Percentiles rank a stretch among this genome's conserved stretches.
phyloP scores from a whole-genome alignment of 2,888 invertebrate genomes.

The Panzeria rudis region DNA sequence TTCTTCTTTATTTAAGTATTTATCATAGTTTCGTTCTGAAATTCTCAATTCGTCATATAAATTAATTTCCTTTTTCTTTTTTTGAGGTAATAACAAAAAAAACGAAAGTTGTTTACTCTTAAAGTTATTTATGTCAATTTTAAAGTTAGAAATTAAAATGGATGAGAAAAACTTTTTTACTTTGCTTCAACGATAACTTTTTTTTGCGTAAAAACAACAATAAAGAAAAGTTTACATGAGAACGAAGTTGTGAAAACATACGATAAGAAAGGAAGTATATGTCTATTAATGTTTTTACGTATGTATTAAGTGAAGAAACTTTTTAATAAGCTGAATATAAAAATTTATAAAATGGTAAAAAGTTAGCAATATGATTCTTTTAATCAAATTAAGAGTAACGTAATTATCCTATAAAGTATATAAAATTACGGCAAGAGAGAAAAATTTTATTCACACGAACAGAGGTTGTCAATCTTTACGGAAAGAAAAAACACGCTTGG shows the following conservation, averaged over 20 bases:
- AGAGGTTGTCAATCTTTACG: too few species aligned
- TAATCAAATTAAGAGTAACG: too few species aligned
- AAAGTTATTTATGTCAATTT: conserved; percentile 33
- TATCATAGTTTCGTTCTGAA: neutral
- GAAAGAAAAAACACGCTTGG: too few species aligned
- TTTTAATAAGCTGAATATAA: neutral
- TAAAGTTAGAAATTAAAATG: conserved; percentile 56
- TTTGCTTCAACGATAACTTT: neutral
- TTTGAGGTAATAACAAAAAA: neutral
- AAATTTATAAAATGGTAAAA: neutral
- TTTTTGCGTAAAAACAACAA: neutral
- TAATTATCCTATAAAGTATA: too few species aligned
- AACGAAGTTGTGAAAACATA: neutral
- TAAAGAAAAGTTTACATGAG: neutral
- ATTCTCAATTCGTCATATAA: conserved; percentile 47
- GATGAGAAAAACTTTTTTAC: conserved; percentile 22
- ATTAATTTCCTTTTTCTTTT: conserved; percentile 5
- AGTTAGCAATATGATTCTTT: too few species aligned
- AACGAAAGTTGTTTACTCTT: neutral
- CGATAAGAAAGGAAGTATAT: neutral
- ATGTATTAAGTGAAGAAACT: neutral
- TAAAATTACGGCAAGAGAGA: too few species aligned
- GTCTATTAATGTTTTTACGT: neutral
- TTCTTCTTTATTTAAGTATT: neutral
- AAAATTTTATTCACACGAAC: too few species aligned